Base-by-base conservation (phyloP, 2,888 invertebrate species). In the Drosophila limbata region DNA sequence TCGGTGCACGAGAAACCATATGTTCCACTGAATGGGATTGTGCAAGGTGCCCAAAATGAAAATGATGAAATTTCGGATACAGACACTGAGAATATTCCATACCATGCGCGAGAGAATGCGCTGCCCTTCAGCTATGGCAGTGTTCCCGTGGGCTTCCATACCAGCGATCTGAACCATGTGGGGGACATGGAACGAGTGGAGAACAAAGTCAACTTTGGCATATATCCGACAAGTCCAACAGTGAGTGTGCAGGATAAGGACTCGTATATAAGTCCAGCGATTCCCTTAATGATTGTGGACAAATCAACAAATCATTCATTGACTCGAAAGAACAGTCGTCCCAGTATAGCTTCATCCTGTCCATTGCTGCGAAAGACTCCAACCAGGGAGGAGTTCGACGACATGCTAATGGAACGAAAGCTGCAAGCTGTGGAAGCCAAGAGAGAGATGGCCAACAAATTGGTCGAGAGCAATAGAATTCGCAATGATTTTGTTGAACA, bases 51-150 rank as follows among this genome's bases (percentile, higher is more conserved):
- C 21, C 51, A 57, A 6, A 33, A 63, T 9, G 25, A 25, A 25
- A 25, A 25, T 25, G 5, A 31, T 21, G 47, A n/a, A 19, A 47
- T 39, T 62, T 67, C 51, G 11, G 78, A 83, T 37, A 59, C 68
- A 4, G 88, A 90, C 17, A 31, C 67, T 11, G 89, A 90, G 37
- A 82, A 77, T 72, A 96, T 97, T 91, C 97, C 97, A 75, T 97
- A 98, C 93, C 97, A 97, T 95, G 97, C 97, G 82, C 94, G 97
- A 81, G 95, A 96, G 78, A 96, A 97, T 93, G 96, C 96, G 82
- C 95, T 96, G 77, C 97, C 97, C 56, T 97, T 97, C 93, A 96
- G 96, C 28, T 98, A 97, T 94, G 96, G 96, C 64, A 95, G 94
- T 60, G 94, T 95, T 67, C 93, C 91, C 1, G 70, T 63, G 13